phyloP scores from a whole-genome alignment of 2,113 vertebrate species.

The Macquaria ambigua region DNA sequence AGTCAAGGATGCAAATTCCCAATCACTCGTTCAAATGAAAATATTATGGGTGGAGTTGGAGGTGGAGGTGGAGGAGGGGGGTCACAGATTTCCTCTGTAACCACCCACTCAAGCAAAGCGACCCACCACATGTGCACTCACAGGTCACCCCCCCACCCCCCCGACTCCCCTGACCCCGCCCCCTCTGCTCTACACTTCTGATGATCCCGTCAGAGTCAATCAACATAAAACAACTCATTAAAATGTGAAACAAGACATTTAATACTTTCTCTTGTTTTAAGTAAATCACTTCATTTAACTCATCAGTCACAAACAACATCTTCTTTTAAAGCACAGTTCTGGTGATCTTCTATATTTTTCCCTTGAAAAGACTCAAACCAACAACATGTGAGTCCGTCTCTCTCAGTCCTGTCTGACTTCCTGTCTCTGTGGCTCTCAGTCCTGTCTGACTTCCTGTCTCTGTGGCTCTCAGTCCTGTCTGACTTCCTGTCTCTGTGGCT shows the following conservation, averaged over 20 bases:
- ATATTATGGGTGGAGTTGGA: constrained; percentile 21
- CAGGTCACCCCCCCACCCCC: not conserved
- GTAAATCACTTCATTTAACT: not conserved
- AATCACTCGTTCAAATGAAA: constrained; percentile 69
- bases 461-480: no score
- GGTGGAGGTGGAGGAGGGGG: not conserved
- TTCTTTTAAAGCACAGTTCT: not conserved
- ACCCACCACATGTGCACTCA: constrained; percentile 41
- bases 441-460: no score
- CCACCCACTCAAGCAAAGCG: constrained; percentile 42
- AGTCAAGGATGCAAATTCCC: constrained; percentile 74
- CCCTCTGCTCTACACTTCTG: not conserved
- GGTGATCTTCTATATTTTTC: not conserved
- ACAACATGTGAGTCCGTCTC: not conserved
- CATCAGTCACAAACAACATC: not conserved
- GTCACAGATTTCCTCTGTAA: not conserved
- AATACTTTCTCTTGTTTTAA: not conserved
- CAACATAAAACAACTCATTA: not conserved
- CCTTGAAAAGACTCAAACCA: not conserved
- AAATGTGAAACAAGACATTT: not conserved
- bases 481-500: no score
- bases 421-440: no score
- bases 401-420: not conserved
- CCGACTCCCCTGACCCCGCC: not conserved
- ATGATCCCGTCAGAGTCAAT: not conserved